Evolutionary conservation across 2,888 invertebrate genomes (phyloP).

Genomic region (Lasioglossum marginatum): DNA sequence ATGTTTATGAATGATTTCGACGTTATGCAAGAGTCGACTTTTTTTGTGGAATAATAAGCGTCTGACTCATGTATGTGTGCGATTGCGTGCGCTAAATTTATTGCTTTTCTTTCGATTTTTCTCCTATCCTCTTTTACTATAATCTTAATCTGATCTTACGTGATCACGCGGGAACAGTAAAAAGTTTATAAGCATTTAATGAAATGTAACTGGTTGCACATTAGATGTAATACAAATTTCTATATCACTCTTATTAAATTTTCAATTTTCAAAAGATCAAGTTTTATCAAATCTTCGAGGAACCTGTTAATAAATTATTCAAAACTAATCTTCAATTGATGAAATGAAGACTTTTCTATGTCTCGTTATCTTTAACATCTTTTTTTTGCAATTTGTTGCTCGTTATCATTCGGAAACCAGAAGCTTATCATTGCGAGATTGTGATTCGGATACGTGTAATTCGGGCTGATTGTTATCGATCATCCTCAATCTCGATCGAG

Average conservation of each 20-base stretch:
- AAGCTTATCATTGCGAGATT: constrained; percentile 25
- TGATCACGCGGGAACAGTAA: not conserved
- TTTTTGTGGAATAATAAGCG: not conserved
- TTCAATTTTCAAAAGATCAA: not conserved
- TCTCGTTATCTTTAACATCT: not conserved
- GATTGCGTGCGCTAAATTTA: not conserved
- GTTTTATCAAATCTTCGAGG: not conserved
- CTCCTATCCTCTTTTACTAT: not conserved
- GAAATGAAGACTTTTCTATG: not conserved
- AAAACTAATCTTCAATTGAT: not conserved
- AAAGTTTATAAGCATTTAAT: not conserved
- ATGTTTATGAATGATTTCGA: not conserved
- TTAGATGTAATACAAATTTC: not conserved
- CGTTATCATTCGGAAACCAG: constrained; percentile 12
- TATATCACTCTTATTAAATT: not conserved
- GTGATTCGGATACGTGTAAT: not conserved
- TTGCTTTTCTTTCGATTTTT: not conserved
- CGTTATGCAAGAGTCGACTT: not conserved
- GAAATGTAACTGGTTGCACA: not conserved
- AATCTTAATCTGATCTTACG: not conserved
- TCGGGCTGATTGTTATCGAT: constrained; percentile 13
- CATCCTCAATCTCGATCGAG: not conserved
- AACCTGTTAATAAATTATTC: not conserved
- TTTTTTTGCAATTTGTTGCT: not conserved
- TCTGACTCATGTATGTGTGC: not conserved